Conservation (phyloP, 2,113 vertebrate species). For the Ammodytes dubius region DNA sequence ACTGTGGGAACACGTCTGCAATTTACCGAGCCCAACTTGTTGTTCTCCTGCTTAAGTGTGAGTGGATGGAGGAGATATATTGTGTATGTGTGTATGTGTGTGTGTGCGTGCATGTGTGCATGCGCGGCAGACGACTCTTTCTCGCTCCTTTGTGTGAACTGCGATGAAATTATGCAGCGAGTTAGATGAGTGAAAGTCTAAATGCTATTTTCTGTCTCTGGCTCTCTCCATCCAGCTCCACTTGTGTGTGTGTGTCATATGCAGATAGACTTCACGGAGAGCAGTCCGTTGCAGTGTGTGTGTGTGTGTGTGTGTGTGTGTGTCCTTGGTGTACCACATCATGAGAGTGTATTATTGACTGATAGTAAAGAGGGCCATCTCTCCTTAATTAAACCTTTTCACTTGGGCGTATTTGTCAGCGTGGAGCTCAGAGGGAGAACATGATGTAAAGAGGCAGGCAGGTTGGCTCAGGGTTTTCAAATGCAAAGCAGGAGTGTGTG, state of each 20-base stretch:
- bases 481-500: slow-evolving; percentile 17
- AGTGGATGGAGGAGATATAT: slow-evolving; percentile 19
- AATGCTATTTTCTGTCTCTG: background rate
- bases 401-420: slow-evolving; percentile 17
- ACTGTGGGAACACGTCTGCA: slow-evolving; percentile 58
- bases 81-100: slow-evolving; percentile 9
- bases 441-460: slow-evolving; percentile 25
- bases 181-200: slow-evolving; percentile 39
- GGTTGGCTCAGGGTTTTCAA: slow-evolving; percentile 8
- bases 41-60: slow-evolving; percentile 54
- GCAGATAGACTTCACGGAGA: slow-evolving; percentile 39
- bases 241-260: slow-evolving; percentile 29
- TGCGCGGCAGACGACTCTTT: background rate
- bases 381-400: slow-evolving; percentile 37
- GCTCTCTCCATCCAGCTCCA: slow-evolving; percentile 29
- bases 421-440: slow-evolving; percentile 27
- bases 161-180: slow-evolving; percentile 42
- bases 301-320: slow-evolving; percentile 3
- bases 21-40: slow-evolving; percentile 72
- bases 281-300: slow-evolving; percentile 22
- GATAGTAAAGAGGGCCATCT: slow-evolving; percentile 10
- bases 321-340: slow-evolving; percentile 18
- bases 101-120: background rate
- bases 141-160: slow-evolving; percentile 27
- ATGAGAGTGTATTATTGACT: slow-evolving; percentile 46